Evolutionary conservation across 2,797 vertebrate species (phyloP).

Genomic region (Morelia viridis): DNA sequence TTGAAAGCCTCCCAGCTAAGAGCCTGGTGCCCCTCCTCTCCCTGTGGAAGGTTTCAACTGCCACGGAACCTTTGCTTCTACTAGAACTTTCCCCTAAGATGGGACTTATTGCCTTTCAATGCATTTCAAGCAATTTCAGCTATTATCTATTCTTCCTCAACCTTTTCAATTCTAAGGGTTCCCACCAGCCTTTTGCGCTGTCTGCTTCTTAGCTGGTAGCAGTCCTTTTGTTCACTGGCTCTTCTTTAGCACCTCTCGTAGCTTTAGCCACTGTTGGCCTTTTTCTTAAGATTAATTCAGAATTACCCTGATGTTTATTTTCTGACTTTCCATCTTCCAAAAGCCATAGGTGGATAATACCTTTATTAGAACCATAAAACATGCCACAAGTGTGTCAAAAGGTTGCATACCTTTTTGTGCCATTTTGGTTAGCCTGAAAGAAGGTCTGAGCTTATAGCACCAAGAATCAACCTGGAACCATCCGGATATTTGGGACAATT

Average conservation of each 20-base stretch:
- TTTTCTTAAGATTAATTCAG: background rate
- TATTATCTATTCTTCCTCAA: background rate
- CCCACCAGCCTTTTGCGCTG: background rate
- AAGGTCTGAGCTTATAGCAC: too few relatives aligned
- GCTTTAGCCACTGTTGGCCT: background rate
- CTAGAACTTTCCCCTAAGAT: constrained; percentile 1
- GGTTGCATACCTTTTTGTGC: too few relatives aligned
- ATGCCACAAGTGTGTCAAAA: too few relatives aligned
- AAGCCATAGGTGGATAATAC: too few relatives aligned
- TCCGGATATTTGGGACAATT: too few relatives aligned
- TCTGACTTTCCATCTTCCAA: background rate
- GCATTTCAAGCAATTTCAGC: too few relatives aligned
- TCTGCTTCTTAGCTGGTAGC: background rate
- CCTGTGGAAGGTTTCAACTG: constrained; percentile 26
- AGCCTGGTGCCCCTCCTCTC: background rate
- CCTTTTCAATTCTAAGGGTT: too few relatives aligned
- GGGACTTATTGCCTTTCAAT: background rate
- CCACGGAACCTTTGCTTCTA: constrained; percentile 31
- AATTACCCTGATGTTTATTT: background rate
- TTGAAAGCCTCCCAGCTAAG: background rate
- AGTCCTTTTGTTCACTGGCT: background rate
- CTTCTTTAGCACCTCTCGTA: too few relatives aligned
- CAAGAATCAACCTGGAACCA: too few relatives aligned
- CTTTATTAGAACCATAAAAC: too few relatives aligned
- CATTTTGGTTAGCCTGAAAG: too few relatives aligned